Conservation (phyloP, 2,113 vertebrate genomes). For the Stictonetta naevosa region DNA sequence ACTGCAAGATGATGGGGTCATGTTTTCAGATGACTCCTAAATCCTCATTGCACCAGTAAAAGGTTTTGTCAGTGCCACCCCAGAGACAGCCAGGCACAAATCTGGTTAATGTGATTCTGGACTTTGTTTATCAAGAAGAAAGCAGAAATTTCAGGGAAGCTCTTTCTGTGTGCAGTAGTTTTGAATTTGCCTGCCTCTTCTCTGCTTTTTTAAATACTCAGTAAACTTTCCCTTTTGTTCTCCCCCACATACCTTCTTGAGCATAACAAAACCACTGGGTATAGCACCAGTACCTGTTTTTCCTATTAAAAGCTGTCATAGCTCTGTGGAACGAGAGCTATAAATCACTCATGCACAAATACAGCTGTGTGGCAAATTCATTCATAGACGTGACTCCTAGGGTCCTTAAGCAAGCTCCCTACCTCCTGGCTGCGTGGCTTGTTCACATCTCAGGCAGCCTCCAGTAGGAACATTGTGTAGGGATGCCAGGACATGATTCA, state of each 20-base stretch:
- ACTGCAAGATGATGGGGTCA: background rate
- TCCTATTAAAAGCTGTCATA: background rate
- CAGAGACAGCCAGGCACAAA: background rate
- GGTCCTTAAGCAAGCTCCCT: background rate
- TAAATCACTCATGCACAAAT: background rate
- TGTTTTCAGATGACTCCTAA: background rate
- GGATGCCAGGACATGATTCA: conserved; percentile 34
- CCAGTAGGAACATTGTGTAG: background rate
- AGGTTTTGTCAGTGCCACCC: background rate
- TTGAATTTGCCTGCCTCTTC: background rate
- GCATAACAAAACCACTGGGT: background rate
- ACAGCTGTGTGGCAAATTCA: background rate
- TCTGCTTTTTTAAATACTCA: background rate
- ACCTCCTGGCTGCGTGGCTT: background rate
- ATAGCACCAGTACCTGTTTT: background rate
- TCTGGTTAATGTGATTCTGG: background rate
- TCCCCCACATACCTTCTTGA: background rate
- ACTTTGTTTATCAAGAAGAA: background rate
- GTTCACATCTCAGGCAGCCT: background rate
- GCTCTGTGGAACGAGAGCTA: background rate
- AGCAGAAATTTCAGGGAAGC: background rate
- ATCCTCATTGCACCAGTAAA: background rate
- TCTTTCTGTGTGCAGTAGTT: background rate
- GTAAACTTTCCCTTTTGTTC: background rate
- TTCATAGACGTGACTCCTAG: background rate